phyloP scores from a whole-genome alignment of 2,797 vertebrate species.

The Psittacula derbiana region DNA sequence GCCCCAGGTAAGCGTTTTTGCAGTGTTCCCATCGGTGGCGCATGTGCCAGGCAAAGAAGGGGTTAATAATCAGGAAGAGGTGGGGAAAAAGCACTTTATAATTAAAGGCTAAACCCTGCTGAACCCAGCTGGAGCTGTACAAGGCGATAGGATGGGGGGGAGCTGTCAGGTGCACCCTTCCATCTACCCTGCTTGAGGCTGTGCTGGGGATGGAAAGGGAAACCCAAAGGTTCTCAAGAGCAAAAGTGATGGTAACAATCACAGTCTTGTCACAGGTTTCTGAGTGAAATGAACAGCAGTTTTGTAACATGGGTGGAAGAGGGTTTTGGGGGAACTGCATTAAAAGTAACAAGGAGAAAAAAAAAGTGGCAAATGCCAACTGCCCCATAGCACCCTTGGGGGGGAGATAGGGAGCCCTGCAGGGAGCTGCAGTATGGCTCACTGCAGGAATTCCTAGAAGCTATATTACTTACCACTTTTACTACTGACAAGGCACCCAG shows the following conservation, averaged over 20 bases:
- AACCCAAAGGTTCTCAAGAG: neutral
- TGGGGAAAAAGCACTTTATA: neutral
- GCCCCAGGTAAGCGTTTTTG: neutral
- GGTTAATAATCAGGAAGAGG: slow-evolving; percentile 4
- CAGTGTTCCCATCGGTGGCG: accelerated
- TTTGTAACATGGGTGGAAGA: neutral
- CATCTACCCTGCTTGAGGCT: accelerated
- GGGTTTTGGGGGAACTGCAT: neutral
- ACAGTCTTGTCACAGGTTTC: neutral
- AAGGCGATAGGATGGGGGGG: neutral
- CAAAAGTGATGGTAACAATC: accelerated
- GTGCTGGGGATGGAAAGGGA: accelerated
- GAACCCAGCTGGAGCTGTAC: neutral
- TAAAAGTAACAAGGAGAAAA: neutral
- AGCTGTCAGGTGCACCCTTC: neutral
- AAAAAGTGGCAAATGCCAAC: neutral
- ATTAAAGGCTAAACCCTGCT: neutral
- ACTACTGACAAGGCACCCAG: neutral
- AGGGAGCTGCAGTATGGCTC: neutral
- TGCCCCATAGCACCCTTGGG: neutral
- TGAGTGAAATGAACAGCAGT: neutral
- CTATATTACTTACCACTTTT: neutral
- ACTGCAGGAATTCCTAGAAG: neutral
- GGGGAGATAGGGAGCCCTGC: neutral
- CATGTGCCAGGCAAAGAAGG: neutral